phyloP scores from a whole-genome alignment of 1,140 invertebrate species.

The Heliconius himera region DNA sequence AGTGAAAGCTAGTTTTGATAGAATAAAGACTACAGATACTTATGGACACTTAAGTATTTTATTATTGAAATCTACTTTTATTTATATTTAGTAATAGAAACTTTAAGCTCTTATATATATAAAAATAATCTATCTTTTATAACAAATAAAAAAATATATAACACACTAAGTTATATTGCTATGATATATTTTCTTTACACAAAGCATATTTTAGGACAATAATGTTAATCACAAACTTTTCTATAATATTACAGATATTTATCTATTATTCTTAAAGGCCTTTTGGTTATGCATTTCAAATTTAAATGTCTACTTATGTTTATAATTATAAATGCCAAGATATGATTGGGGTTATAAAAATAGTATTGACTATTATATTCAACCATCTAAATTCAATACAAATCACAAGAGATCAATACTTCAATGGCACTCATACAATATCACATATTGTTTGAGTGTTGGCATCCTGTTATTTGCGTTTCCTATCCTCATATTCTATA shows the following conservation, averaged over 20 bases:
- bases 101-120: neutral
- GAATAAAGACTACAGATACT: neutral
- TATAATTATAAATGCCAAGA: neutral
- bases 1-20: neutral
- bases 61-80: neutral
- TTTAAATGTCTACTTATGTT: neutral
- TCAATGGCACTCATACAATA: constrained; percentile 50
- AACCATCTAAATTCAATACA: neutral
- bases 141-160: neutral
- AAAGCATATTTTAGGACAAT: neutral
- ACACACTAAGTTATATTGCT: neutral
- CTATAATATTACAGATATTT: neutral
- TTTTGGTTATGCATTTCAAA: neutral
- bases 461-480: constrained; percentile 69
- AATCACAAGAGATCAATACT: constrained; percentile 11
- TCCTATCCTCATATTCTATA: constrained; percentile 68
- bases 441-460: constrained; percentile 76
- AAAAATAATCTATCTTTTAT: neutral
- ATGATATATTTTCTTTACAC: constrained; percentile 2
- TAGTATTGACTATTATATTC: neutral
- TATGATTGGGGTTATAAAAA: constrained; percentile 6
- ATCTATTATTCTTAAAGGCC: neutral
- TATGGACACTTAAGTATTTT: neutral
- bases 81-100: neutral
- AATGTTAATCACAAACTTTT: neutral